Evolutionary conservation across 2,888 invertebrate genomes (phyloP).

Genomic region (Hyposoter dolosus): DNA sequence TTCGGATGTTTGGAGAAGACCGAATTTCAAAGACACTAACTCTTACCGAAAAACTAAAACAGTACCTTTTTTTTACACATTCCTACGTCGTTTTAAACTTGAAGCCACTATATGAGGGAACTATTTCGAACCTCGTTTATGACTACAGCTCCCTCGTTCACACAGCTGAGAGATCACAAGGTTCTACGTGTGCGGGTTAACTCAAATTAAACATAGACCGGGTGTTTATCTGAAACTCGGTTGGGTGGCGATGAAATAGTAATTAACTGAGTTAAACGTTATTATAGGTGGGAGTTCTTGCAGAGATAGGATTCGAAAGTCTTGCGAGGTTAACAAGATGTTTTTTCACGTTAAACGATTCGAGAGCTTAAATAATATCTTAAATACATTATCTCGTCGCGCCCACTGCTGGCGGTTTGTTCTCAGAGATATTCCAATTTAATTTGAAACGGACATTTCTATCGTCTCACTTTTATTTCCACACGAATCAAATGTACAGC

Average conservation of each 20-base stretch:
- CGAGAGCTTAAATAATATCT: neutral
- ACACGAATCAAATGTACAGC: neutral
- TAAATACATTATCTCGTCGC: neutral
- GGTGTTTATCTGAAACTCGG: slow-evolving; percentile 22
- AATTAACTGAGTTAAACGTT: slow-evolving; percentile 38
- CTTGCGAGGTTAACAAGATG: neutral
- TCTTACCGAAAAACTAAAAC: neutral
- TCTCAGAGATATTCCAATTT: neutral
- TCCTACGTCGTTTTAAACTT: neutral
- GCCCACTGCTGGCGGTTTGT: neutral
- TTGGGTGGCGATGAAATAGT: slow-evolving; percentile 35
- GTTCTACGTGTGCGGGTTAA: slow-evolving; percentile 30
- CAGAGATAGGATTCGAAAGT: slow-evolving; percentile 7
- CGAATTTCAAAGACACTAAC: neutral
- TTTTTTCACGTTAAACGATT: neutral
- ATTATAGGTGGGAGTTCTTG: neutral
- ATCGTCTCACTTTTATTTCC: neutral
- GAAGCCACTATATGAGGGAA: slow-evolving; percentile 42
- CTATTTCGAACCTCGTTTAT: slow-evolving; percentile 57
- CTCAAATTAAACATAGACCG: slow-evolving; percentile 59
- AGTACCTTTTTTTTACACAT: neutral
- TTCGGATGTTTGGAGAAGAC: neutral
- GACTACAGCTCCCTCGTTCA: slow-evolving; percentile 1
- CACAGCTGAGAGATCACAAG: slow-evolving; percentile 6
- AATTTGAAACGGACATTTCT: neutral